Evolutionary conservation across 2,888 invertebrate species (phyloP).

Genomic region (Acholoe squamosa): DNA sequence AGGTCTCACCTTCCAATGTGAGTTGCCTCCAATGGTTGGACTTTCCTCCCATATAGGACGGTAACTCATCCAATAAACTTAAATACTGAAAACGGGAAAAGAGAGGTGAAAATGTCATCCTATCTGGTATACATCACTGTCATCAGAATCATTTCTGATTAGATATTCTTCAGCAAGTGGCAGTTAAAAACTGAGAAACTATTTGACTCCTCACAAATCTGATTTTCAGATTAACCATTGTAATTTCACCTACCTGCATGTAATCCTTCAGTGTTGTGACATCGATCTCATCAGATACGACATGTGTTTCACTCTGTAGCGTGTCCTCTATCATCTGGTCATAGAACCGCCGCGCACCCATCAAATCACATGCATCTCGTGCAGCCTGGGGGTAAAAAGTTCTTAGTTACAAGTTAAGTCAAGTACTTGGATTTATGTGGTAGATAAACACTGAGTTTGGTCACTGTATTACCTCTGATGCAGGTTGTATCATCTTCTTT

Average conservation of each 20-base stretch:
- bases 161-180: no score
- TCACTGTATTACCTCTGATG: constrained; percentile 80
- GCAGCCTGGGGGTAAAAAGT: constrained; percentile 76
- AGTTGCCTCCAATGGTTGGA: constrained; percentile 82
- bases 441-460: no score
- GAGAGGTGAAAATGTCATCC: no score
- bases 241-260: constrained; percentile 82
- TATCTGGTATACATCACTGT: no score
- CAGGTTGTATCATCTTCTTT: constrained; percentile 80
- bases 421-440: no score
- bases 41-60: constrained; percentile 81
- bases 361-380: constrained; percentile 80
- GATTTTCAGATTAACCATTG: no score
- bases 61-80: constrained; percentile 81
- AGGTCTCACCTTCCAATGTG: constrained; percentile 79
- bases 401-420: no score
- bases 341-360: constrained; percentile 82
- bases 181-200: no score
- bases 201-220: no score
- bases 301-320: constrained; percentile 77
- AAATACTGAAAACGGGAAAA: constrained; percentile 76
- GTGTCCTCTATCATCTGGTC: constrained; percentile 81
- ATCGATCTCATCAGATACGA: constrained; percentile 80
- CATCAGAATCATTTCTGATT: no score
- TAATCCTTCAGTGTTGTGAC: constrained; percentile 83